Conservation (phyloP, 1,140 invertebrate genomes). For the Yoshiicerus persimilis region DNA sequence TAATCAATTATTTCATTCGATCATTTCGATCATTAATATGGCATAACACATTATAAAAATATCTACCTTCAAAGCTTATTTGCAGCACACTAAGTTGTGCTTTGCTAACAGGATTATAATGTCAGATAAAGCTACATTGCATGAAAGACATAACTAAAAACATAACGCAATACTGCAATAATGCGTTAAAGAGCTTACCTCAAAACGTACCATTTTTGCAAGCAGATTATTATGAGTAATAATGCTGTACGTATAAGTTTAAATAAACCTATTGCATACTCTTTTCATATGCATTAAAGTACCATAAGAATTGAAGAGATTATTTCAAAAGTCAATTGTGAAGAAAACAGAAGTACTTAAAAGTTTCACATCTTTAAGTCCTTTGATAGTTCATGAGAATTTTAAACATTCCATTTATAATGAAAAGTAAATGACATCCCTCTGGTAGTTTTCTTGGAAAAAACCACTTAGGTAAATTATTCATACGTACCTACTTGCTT, state of each 20-base stretch:
- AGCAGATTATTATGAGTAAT: neutral
- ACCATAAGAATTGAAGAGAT: neutral
- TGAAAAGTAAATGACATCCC: neutral
- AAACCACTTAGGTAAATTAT: too few relatives aligned
- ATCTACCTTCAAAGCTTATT: neutral
- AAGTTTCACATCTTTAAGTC: neutral
- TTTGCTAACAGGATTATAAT: neutral
- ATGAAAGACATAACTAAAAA: neutral
- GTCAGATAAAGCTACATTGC: neutral
- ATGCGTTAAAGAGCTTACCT: neutral
- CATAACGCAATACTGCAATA: neutral
- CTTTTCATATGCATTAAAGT: neutral
- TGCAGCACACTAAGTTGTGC: neutral
- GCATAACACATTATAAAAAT: neutral
- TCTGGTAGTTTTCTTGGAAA: neutral
- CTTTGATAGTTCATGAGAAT: neutral
- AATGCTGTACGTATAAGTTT: neutral
- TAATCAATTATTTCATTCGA: too few relatives aligned
- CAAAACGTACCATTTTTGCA: neutral
- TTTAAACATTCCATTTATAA: too few relatives aligned
- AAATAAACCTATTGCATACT: neutral
- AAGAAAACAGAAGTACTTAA: neutral
- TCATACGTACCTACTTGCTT: too few relatives aligned
- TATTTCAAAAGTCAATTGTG: neutral
- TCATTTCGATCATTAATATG: neutral